Evolutionary conservation across 2,888 invertebrate genomes (phyloP).

Genomic region (Ochropleura plecta): DNA sequence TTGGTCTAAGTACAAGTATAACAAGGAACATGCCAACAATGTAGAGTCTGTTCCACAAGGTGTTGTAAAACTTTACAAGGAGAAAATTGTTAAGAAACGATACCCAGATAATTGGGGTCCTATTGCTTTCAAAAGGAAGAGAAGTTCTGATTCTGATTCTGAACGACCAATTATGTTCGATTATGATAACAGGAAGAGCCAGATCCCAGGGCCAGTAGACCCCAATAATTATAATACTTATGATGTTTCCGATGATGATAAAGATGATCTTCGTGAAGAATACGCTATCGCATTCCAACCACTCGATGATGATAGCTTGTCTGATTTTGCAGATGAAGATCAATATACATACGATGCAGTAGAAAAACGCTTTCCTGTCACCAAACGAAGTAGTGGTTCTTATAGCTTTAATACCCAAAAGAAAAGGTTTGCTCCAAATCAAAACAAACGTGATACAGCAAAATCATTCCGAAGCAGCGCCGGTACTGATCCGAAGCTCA

Average conservation of each 20-base stretch:
- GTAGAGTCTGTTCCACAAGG: conserved; percentile 82
- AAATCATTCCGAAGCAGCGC: conserved; percentile 84
- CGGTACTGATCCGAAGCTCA: conserved; percentile 93
- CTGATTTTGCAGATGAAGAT: conserved; percentile 84
- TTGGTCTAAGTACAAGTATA: conserved; percentile 90
- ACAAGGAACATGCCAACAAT: conserved; percentile 80
- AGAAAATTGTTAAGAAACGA: conserved; percentile 86
- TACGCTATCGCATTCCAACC: conserved; percentile 88
- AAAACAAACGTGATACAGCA: conserved; percentile 78
- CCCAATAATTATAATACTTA: conserved; percentile 82
- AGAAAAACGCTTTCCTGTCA: conserved; percentile 92
- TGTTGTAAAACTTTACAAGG: conserved; percentile 86
- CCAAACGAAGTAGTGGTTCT: conserved; percentile 91
- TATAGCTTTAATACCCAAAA: conserved; percentile 77
- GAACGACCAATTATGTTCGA: conserved; percentile 75
- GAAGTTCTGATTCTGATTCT: conserved; percentile 81
- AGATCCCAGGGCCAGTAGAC: conserved; percentile 69
- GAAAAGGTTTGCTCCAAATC: conserved; percentile 79
- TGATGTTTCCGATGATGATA: conserved; percentile 82
- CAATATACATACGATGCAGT: conserved; percentile 83
- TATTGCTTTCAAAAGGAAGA: conserved; percentile 88
- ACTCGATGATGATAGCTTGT: conserved; percentile 83
- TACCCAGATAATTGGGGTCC: conserved; percentile 88
- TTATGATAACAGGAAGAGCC: conserved; percentile 77
- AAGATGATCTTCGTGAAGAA: conserved; percentile 86